Evolutionary conservation across 2,113 vertebrate genomes (phyloP).

Genomic region (Cromileptes altivelis): DNA sequence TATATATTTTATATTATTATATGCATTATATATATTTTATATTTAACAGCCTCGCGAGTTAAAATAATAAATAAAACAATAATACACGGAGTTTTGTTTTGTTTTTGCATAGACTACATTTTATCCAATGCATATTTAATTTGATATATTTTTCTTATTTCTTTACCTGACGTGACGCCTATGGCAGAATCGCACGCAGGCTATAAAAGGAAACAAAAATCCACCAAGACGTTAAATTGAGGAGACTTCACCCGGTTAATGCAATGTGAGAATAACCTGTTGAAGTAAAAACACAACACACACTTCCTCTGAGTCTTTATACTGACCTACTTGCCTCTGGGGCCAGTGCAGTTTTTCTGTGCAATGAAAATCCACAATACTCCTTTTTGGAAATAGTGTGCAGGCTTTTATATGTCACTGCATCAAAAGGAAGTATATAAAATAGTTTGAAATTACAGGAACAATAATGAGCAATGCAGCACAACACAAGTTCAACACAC

Average conservation of each 20-base stretch:
- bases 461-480: neutral
- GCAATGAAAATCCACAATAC: constrained; percentile 1
- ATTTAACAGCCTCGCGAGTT: neutral
- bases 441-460: neutral
- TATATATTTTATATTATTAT: neutral
- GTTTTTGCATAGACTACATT: too few species aligned
- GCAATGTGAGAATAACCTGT: neutral
- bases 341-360: neutral
- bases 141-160: neutral
- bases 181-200: neutral
- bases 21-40: neutral
- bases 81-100: neutral
- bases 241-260: neutral
- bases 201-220: too few species aligned
- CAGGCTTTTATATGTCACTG: neutral
- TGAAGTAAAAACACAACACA: neutral
- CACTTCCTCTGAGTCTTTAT: neutral
- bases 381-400: constrained; percentile 10
- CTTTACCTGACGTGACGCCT: neutral
- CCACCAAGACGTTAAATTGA: neutral
- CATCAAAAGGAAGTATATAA: neutral
- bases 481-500: constrained; percentile 51
- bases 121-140: too few species aligned
- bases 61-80: neutral
- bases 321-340: neutral